Evolutionary conservation across 2,888 invertebrate species (phyloP), one percentile per base, ranked within the genome.

Genomic region (Folsomia candida): DNA sequence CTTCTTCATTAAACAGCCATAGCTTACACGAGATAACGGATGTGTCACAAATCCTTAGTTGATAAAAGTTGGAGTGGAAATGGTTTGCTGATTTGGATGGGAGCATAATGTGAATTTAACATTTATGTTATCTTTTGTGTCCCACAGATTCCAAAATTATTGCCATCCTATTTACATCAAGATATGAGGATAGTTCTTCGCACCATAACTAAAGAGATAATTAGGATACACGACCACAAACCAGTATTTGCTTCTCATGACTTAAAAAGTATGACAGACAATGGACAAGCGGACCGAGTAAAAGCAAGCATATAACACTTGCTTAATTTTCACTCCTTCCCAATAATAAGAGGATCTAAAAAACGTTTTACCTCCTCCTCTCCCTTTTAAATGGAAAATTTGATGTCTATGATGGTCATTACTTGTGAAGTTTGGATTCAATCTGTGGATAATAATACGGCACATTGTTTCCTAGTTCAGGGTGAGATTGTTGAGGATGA

Each of bases 141-240:
- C 37, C 14, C 37, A 9, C 37, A 37, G 37, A 9, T 37, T 37
- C 37, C 37, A 14, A 37, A 37, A 37, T 37, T 37, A 37, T 37
- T 37, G 14, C 14, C 14, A 37, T 37, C 6, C 37, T 14, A 37
- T 37, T 37, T 37, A 54, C 54, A 14, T 22, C 20, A 54, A 54
- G n/a, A n/a, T 14, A 20, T 20, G 4, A 54, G n/a, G 54, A 54
- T 54, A 54, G n/a, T 54, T 6, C 6, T 22, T 54, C 20, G 18
- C 54, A 54, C 54, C 54, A 54, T 54, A 22, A 6, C 54, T 54
- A 54, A 54, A 54, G 54, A 54, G 54, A 54, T 54, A 54, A 54
- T 54, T 54, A 14, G 37, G 37, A 37, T 37, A 37, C 14, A 37
- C 14, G 37, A n/a, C 54, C 54, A 54, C 54, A 54, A 54, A 54